These are phyloP conservation scores for Galeopsomyia nigrocyanea DNA, from an alignment of 2,888 invertebrate species.

Conservation along the genomic window DNA sequence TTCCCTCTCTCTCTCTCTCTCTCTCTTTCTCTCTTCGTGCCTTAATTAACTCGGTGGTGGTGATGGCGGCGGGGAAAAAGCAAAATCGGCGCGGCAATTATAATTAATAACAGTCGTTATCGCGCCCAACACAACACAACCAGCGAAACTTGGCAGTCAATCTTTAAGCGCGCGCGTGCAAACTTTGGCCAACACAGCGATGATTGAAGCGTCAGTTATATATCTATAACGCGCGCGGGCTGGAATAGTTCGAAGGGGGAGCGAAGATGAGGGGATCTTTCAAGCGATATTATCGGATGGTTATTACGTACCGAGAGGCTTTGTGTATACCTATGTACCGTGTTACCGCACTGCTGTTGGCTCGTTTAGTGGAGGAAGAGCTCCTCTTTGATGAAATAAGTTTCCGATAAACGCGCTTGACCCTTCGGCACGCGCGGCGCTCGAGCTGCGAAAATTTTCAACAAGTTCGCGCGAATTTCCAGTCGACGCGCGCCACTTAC, in stretches of 20 bases:
- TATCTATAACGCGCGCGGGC: too few relatives aligned
- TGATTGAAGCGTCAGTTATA: neutral
- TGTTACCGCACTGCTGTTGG: too few relatives aligned
- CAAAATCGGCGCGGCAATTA: conserved; percentile 28
- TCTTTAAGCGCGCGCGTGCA: conserved; percentile 1
- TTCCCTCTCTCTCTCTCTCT: neutral
- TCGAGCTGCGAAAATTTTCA: too few relatives aligned
- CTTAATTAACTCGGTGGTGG: neutral
- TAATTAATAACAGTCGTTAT: conserved; percentile 30
- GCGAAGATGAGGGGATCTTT: conserved; percentile 23
- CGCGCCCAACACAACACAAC: neutral
- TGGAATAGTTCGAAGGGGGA: too few relatives aligned
- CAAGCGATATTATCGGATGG: conserved; percentile 34
- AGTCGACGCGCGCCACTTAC: too few relatives aligned
- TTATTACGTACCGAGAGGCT: conserved; percentile 9
- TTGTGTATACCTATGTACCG: too few relatives aligned
- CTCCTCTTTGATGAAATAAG: conserved; percentile 29
- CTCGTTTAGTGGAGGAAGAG: neutral
- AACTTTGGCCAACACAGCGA: neutral
- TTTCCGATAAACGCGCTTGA: conserved; percentile 5
- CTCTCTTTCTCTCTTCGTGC: neutral
- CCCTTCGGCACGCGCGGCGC: neutral
- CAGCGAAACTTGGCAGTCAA: conserved; percentile 26
- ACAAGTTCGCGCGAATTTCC: too few relatives aligned
- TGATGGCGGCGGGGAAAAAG: neutral